Percentiles rank a stretch among this genome's conserved stretches.
Conservation (phyloP, 2,113 vertebrate genomes). For the Brachyhypopomus occidentalis region DNA sequence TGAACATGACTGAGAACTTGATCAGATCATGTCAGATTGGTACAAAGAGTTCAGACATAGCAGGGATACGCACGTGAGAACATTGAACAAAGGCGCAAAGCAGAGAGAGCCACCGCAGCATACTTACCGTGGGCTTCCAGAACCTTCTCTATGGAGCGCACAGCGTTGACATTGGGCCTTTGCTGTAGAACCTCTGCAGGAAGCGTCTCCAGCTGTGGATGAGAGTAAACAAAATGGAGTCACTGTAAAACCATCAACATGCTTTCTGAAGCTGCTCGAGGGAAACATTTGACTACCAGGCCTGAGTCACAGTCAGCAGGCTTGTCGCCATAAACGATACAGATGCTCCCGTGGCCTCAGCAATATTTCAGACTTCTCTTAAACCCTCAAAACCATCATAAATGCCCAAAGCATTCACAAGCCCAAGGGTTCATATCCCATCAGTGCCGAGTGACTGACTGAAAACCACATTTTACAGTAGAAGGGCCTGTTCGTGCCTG, state of each 20-base stretch:
- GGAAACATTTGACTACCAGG: not conserved
- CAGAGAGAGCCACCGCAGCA: not conserved
- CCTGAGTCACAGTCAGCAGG: not conserved
- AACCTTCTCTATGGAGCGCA: conserved; percentile 94
- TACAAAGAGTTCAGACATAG: no score
- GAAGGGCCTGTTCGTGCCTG: not conserved
- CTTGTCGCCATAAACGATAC: not conserved
- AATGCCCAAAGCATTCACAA: not conserved
- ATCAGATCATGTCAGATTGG: not conserved
- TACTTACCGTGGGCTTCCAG: conserved; percentile 90
- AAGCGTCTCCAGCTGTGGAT: conserved; percentile 77
- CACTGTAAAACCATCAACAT: not conserved
- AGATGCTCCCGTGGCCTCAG: not conserved
- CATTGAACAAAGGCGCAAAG: not conserved
- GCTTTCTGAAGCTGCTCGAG: not conserved
- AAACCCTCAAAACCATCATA: not conserved
- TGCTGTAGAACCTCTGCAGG: conserved; percentile 88
- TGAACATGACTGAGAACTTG: not conserved
- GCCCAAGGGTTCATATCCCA: not conserved
- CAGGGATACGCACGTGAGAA: no score
- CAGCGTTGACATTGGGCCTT: conserved; percentile 86
- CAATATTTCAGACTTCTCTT: not conserved
- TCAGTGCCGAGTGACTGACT: not conserved
- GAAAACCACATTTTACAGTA: not conserved
- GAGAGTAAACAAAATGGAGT: not conserved